A percentile compares a stretch with the other conserved stretches of the same genome.
Conservation (phyloP, 2,113 vertebrate species). For the Lasiurus borealis region DNA sequence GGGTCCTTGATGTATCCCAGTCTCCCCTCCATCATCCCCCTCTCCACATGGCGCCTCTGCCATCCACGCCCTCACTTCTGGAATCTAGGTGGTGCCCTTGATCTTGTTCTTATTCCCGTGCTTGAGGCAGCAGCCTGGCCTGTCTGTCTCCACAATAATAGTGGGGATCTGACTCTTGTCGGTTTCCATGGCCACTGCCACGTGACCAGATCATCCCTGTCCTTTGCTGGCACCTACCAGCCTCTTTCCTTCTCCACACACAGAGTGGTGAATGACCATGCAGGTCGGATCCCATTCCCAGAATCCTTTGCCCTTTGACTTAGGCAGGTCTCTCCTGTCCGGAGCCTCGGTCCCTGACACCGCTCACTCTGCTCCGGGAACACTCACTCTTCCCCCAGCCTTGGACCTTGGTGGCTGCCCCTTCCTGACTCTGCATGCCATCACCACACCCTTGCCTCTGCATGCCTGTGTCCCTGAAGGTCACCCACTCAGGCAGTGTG, state of each 20-base stretch:
- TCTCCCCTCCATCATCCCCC: not conserved
- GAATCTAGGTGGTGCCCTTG: not conserved
- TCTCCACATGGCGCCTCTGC: fast-evolving
- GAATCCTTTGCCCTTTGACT: not conserved
- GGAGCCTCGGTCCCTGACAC: too few relatives aligned
- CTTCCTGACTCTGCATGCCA: not conserved
- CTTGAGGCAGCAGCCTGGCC: fast-evolving
- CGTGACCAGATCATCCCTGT: not conserved
- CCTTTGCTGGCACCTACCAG: fast-evolving
- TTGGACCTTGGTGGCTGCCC: not conserved
- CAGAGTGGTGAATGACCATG: fast-evolving
- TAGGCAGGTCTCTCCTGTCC: not conserved
- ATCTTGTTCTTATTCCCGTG: fast-evolving
- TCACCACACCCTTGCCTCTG: fast-evolving
- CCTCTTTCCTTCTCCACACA: not conserved
- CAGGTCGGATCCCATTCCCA: not conserved
- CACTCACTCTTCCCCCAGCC: not conserved
- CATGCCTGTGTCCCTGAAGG: fast-evolving
- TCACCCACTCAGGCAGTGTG: not conserved
- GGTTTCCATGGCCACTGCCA: not conserved
- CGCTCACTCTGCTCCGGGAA: fast-evolving
- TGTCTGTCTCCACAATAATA: not conserved
- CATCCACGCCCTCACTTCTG: not conserved
- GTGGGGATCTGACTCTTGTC: not conserved
- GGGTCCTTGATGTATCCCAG: fast-evolving